These are phyloP conservation scores for Drosophila lacicola DNA, from an alignment of 2,888 invertebrate species.

Conservation along the genomic window DNA sequence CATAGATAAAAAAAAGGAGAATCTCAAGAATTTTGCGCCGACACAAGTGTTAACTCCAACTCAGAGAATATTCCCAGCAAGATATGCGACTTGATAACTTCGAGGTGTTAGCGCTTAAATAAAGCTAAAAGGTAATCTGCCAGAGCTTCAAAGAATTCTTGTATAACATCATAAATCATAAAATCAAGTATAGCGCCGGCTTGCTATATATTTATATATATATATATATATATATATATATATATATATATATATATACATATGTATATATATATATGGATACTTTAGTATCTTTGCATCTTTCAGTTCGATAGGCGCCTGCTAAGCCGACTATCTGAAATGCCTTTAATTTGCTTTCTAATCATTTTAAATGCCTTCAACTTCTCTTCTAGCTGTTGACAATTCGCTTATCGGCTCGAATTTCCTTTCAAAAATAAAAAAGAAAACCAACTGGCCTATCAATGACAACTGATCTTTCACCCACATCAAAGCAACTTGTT, in stretches of 20 bases:
- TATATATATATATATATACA: conserved; percentile 1
- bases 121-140: conserved; percentile 21
- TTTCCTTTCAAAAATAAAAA: conserved; percentile 18
- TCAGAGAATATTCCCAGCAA: conserved; percentile 22
- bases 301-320: conserved; percentile 34
- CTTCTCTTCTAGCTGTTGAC: neutral
- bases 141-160: neutral
- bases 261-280: conserved; percentile 1
- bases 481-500: conserved; percentile 60
- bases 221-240: neutral
- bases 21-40: conserved; percentile 37
- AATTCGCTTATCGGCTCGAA: conserved; percentile 29
- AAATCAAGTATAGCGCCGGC: neutral
- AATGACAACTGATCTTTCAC: conserved; percentile 62
- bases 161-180: neutral
- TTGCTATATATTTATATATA: neutral
- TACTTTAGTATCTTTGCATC: conserved; percentile 25
- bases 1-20: conserved; percentile 29
- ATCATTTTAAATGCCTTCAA: conserved; percentile 17
- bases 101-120: conserved; percentile 27
- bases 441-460: conserved; percentile 32
- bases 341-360: conserved; percentile 11
- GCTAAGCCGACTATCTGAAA: conserved; percentile 15
- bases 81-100: conserved; percentile 30
- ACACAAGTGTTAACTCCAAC: conserved; percentile 11